phyloP scores from a whole-genome alignment of 2,113 vertebrate species.

The Trachemys scripta region DNA sequence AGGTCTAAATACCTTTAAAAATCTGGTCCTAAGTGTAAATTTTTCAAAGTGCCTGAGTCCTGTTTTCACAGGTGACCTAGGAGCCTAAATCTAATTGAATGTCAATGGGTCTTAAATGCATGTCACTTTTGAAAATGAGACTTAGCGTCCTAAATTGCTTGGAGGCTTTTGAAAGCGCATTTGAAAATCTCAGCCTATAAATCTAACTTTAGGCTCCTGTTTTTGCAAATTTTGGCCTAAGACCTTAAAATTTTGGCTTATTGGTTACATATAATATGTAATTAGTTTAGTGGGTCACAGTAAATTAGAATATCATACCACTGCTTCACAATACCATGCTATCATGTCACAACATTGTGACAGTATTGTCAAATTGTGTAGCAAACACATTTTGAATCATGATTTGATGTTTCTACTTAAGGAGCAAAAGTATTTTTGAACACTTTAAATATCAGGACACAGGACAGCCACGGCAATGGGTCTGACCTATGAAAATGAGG shows the following conservation, averaged over 20 bases:
- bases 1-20: not conserved
- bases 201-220: not conserved
- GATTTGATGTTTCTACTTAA: not conserved
- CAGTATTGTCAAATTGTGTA: not conserved
- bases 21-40: not conserved
- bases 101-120: not conserved
- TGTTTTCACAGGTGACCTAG: not conserved
- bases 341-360: not conserved
- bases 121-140: not conserved
- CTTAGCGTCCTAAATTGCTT: not conserved
- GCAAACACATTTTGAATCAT: not conserved
- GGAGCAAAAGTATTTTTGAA: not conserved
- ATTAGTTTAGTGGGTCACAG: not conserved
- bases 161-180: not conserved
- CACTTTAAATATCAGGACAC: not conserved
- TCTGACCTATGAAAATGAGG: slow-evolving; percentile 18
- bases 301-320: not conserved
- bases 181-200: not conserved
- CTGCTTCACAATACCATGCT: not conserved
- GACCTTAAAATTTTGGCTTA: not conserved
- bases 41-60: not conserved
- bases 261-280: not conserved
- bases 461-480: not conserved
- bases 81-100: not conserved
- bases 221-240: not conserved